phyloP scores from a whole-genome alignment of 2,888 invertebrate genomes.

The Agrotis exclamationis region DNA sequence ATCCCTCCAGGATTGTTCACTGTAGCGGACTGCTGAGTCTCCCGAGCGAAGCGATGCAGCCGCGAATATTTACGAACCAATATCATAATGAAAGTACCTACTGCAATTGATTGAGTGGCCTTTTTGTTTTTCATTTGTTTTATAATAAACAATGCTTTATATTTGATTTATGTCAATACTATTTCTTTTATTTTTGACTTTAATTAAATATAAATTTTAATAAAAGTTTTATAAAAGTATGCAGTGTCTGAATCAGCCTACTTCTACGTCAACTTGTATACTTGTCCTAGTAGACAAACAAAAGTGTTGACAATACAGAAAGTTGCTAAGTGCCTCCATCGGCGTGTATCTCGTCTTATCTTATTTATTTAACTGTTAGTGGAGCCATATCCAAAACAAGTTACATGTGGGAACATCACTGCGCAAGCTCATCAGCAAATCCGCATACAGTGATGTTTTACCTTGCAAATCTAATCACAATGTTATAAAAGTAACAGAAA shows the following conservation, averaged over 20 bases:
- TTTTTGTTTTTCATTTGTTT: constrained; percentile 10
- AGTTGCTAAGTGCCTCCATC: constrained; percentile 82
- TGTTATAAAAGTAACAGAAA: constrained; percentile 22
- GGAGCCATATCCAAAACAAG: constrained; percentile 81
- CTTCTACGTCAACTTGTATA: constrained; percentile 71
- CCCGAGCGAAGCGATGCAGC: constrained; percentile 12
- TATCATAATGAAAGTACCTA: constrained; percentile 34
- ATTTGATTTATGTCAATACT: background rate
- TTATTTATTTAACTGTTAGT: constrained; percentile 86
- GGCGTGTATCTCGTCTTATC: constrained; percentile 82
- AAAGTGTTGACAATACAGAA: constrained; percentile 84
- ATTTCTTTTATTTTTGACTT: background rate
- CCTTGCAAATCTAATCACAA: constrained; percentile 38
- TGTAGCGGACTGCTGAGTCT: constrained; percentile 21
- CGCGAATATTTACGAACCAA: constrained; percentile 36
- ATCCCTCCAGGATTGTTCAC: constrained; percentile 25
- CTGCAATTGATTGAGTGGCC: constrained; percentile 15
- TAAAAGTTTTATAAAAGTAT: constrained; percentile 8
- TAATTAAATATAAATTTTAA: background rate
- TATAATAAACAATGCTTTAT: constrained; percentile 6
- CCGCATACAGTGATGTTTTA: constrained; percentile 17
- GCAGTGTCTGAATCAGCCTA: constrained; percentile 65
- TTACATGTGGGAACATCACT: constrained; percentile 62
- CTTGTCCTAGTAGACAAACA: constrained; percentile 64
- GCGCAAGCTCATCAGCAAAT: constrained; percentile 30